Evolutionary conservation across 2,113 vertebrate genomes (phyloP), one percentile per base, ranked within the genome.

Genomic region (Leptobrachium leishanense): DNA sequence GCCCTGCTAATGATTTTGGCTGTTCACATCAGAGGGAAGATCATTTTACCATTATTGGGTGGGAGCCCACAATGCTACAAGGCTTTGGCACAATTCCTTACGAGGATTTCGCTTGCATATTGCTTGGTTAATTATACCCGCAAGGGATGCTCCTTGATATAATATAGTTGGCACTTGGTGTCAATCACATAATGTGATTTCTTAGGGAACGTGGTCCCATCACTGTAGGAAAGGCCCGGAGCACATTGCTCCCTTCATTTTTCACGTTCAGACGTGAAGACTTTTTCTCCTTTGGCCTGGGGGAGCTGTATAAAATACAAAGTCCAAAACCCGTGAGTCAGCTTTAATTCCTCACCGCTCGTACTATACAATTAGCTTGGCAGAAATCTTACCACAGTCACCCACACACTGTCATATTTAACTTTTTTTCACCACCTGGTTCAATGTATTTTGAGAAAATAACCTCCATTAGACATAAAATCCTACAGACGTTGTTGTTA

Each of bases 101-200:
- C 15, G 43, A 67, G 57, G 54, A 72, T 8, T 8, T 2, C 2
- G 5, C 46, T 43, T 79, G 46, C 70, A 73, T 71, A 73, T 79
- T 57, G 53, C 41, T 43, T 13, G 6, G 31, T 46, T 73, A 73
- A 79, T 79, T 43, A 67, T 57, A 12, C 53, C 77, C 63, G 67
- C 50, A 67, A 55, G 77, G 63, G 46, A 72, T 41, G 53, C 63
- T 43, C 69, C 39, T 13, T 72, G 15, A 55, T 57, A 72, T 73
- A 73, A 79, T 66, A 63, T 13, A 73, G 72, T 73, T 79, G 59
- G 50, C 50, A 67, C 70, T 73, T 67, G 42, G 44, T 79, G 77
- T 79, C 77, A 79, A 79, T 79, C 70, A 66, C 46, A 73, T 73
- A 79, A 79, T 79, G 63, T 66, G 46, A 79, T 79, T 73, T 76